A percentile compares a stretch with the other conserved stretches of the same genome.
Evolutionary conservation across 2,113 vertebrate genomes (phyloP).

Genomic region (Semicossyphus pulcher): DNA sequence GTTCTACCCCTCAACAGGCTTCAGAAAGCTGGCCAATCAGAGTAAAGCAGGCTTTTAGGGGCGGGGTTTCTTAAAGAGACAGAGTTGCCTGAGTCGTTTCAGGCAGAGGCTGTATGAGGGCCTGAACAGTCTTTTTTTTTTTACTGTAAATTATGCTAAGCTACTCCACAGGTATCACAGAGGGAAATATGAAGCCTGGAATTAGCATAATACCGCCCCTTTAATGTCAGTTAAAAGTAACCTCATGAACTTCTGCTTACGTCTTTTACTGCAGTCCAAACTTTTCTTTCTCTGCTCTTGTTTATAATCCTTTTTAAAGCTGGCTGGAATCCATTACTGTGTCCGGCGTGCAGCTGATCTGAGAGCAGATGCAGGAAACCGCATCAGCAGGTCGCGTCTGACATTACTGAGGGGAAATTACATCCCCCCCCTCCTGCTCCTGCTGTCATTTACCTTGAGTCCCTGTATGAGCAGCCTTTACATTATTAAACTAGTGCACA

Average conservation of each 20-base stretch:
- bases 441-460: constrained; percentile 61
- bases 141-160: too few relatives aligned
- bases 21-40: too few relatives aligned
- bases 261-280: neutral
- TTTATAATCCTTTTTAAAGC: constrained; percentile 40
- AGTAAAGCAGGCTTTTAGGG: too few relatives aligned
- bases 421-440: constrained; percentile 33
- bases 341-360: constrained; percentile 3
- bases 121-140: too few relatives aligned
- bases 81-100: too few relatives aligned
- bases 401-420: constrained; percentile 56
- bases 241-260: neutral
- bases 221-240: neutral
- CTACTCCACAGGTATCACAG: too few relatives aligned
- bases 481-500: constrained; percentile 62
- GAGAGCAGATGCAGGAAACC: constrained; percentile 39
- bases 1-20: too few relatives aligned
- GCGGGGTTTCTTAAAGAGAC: too few relatives aligned
- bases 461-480: constrained; percentile 49
- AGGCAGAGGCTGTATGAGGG: too few relatives aligned
- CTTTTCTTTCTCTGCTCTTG: neutral
- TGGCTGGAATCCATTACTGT: constrained; percentile 33
- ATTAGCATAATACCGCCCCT: too few relatives aligned
- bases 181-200: too few relatives aligned
- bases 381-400: constrained; percentile 42